Conservation (phyloP, 2,113 vertebrate genomes). For the Nothoprocta perdicaria region DNA sequence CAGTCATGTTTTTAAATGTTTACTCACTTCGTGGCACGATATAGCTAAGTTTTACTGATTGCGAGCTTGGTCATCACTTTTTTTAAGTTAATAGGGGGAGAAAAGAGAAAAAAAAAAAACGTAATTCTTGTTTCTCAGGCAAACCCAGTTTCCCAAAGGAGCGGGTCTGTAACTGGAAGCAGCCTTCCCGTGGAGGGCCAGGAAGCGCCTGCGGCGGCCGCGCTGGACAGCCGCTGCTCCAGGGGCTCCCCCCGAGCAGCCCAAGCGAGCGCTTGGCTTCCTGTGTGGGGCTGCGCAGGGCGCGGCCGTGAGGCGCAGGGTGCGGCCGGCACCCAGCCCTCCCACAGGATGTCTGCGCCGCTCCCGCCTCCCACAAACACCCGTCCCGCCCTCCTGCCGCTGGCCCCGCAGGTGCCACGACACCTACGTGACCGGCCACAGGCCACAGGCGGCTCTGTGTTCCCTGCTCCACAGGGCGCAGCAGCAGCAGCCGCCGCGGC, state of each 20-base stretch:
- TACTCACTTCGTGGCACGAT: constrained; percentile 12
- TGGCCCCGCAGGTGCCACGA: neutral
- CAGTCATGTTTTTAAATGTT: constrained; percentile 27
- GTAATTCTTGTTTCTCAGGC: constrained; percentile 1
- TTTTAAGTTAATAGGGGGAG: neutral
- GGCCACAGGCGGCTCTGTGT: neutral
- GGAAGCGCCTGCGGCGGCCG: constrained; percentile 18
- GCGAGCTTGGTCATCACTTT: neutral
- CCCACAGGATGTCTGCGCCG: constrained; percentile 54
- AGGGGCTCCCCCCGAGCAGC: too few relatives aligned
- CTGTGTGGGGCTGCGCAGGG: constrained; percentile 61
- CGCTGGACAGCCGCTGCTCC: constrained; percentile 51
- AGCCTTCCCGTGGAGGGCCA: neutral
- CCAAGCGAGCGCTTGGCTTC: constrained; percentile 20
- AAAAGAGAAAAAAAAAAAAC: neutral
- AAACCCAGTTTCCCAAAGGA: neutral
- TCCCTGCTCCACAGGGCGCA: neutral
- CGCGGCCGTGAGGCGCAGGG: constrained; percentile 48
- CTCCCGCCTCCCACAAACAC: constrained; percentile 57
- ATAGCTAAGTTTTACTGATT: neutral
- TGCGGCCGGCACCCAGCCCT: neutral
- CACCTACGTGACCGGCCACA: fast-evolving
- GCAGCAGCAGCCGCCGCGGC: neutral
- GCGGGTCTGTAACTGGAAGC: neutral
- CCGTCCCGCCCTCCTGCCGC: neutral